Evolutionary conservation across 2,797 vertebrate species (phyloP), one percentile per base, ranked within the genome.

Genomic region (Coendou prehensilis): DNA sequence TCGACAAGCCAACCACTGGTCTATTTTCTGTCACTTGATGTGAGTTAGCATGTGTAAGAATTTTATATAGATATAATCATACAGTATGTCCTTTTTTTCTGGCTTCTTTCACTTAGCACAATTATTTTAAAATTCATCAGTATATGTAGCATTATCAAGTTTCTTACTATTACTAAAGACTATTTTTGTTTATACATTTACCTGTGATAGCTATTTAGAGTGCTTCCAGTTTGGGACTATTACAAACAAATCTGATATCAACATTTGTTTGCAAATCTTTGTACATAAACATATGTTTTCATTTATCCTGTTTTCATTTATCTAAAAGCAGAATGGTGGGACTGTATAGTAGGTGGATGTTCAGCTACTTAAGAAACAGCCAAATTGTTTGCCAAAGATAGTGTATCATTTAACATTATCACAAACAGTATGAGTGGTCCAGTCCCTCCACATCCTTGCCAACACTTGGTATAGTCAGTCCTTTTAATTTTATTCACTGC

Each of bases 191-290:
- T 69, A 84, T 59, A 85, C 11, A 92, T 91, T 85, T 57, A 78
- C 54, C 59, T 91, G 59, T 82, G 3, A 59, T 37, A 30, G 59
- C 61, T 79, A 94, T 61, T 78, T 69, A 56, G 14, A 54, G 50
- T 81, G 54, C 78, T 95, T 94, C 82, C 6, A n/a, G 45, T 83
- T 90, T 87, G 28, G 20, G 23, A 45, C 73, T 88, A 88, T 88
- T 76, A 88, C n/a, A 93, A 85, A 91, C 54, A 94, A 87, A 89
- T 71, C 76, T 92, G 37, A 59, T 78, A 64, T 3, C 57, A 94
- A 59, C 50, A 54, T 63, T 57, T 88, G 41, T 64, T 93, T 90
- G 41, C 22, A 83, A 64, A 69, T 87, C 15, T 87, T 80, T 91
- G 50, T 50, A 28, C 69, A 89, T 69, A 23, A 71, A 80, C 22